Percentiles rank a stretch among this genome's conserved stretches.
These are phyloP conservation scores for Drosophila melanogaster DNA, from an alignment of 1,140 invertebrate genomes.

Conservation along the genomic window DNA sequence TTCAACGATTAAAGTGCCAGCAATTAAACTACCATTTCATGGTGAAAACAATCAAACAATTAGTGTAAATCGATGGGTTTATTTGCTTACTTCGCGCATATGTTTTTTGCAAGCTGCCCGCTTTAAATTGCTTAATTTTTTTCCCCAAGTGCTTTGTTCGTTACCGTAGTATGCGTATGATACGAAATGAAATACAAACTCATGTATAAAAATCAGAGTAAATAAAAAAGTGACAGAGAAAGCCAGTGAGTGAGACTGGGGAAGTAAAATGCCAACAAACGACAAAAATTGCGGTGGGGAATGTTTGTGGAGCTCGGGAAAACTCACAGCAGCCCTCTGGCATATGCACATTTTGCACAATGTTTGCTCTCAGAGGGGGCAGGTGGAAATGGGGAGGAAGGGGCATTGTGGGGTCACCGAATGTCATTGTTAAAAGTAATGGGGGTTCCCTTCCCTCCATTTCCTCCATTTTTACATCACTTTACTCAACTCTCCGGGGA, in stretches of 20 bases:
- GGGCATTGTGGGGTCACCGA: slow-evolving; percentile 14
- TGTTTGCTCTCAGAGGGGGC: slow-evolving; percentile 20
- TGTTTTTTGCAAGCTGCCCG: slow-evolving; percentile 9
- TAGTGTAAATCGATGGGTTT: slow-evolving; percentile 38
- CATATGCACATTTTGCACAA: slow-evolving; percentile 43
- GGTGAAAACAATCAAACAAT: slow-evolving; percentile 29
- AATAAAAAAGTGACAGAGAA: slow-evolving; percentile 52
- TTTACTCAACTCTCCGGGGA: slow-evolving; percentile 9
- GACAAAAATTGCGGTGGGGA: slow-evolving; percentile 55
- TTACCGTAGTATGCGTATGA: slow-evolving; percentile 17
- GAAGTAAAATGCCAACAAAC: slow-evolving; percentile 56
- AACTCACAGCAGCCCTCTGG: slow-evolving; percentile 31
- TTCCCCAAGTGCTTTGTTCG: slow-evolving; percentile 22
- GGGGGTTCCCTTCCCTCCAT: slow-evolving; percentile 9
- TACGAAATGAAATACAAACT: slow-evolving; percentile 54
- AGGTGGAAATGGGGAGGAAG: neutral
- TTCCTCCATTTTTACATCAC: no score
- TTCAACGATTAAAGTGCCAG: slow-evolving; percentile 4
- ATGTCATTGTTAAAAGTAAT: slow-evolving; percentile 69
- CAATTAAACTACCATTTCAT: slow-evolving; percentile 21
- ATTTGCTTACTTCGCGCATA: slow-evolving; percentile 14
- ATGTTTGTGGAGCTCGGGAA: slow-evolving; percentile 26
- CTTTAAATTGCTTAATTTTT: slow-evolving; percentile 53
- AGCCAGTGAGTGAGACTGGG: neutral
- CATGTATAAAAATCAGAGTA: slow-evolving; percentile 59